Evolutionary conservation across 2,113 vertebrate species (phyloP), one percentile per base, ranked within the genome.

Genomic region (Semnornis frantzii): DNA sequence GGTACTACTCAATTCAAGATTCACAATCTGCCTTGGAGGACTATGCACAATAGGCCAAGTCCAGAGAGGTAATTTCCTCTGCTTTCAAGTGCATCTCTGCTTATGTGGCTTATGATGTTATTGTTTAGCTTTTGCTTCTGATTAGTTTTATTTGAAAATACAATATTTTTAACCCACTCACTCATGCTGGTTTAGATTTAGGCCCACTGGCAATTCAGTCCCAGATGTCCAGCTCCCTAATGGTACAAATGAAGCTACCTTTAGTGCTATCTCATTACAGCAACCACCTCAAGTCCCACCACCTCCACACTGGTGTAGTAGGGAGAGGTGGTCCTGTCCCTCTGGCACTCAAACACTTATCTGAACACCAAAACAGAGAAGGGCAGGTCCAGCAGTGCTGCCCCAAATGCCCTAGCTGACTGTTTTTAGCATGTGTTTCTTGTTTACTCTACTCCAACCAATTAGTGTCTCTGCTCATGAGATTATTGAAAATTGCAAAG

Each of bases 51-150:
- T 75, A 92, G 92, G 90, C 87, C 73, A 84, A 78, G 76, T 94
- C 83, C 92, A 94, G 82, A 94, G 87, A 94, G 73, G 80, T 93
- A 94, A 96, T 95, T 97, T 96, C 95, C 93, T 96, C 80, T 90
- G 63, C 95, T 94, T 97, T 95, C 93, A 95, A 93, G 95, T 96
- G 84, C 31, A 59, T 93, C 73, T 90, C 83, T 93, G 88, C 92
- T 94, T 97, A 93, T 54, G 82, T 94, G 87, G 88, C 59, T 83
- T 85, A 78, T 71, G 89, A 87, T 94, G 79, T 90, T 95, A 90
- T 86, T 95, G 88, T 95, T 96, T 96, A 95, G 86, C 94, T 95
- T 94, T 97, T 95, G 90, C 91, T 96, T 96, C 93, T 93, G 76
- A 94, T 97, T 95, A 97, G 25, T 92, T 96, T 94, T 95, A 94